Conservation (phyloP, 2,888 invertebrate species). For the Prenolepis imparis region DNA sequence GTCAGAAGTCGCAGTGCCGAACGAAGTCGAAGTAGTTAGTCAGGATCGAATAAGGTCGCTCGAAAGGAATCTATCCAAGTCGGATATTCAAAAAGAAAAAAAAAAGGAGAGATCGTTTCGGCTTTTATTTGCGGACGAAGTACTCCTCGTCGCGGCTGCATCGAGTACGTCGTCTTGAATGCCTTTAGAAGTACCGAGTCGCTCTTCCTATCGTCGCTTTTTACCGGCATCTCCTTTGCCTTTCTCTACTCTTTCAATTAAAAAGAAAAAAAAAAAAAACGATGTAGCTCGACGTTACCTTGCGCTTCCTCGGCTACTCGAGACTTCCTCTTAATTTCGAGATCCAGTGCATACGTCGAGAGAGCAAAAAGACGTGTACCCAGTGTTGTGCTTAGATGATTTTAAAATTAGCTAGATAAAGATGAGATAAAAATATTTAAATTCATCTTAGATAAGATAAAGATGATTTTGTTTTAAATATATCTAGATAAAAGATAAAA, state of each 20-base stretch:
- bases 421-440: too few species aligned
- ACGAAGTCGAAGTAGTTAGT: neutral
- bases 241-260: constrained; percentile 64
- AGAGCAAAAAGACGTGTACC: constrained; percentile 41
- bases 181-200: constrained; percentile 78
- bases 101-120: constrained; percentile 17
- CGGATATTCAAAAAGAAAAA: constrained; percentile 5
- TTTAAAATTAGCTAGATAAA: too few species aligned
- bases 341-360: constrained; percentile 57
- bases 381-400: too few species aligned
- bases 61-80: neutral
- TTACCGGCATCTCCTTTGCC: constrained; percentile 75
- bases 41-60: neutral
- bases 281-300: constrained; percentile 43
- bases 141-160: constrained; percentile 59
- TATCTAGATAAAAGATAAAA: too few species aligned
- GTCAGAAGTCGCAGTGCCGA: neutral
- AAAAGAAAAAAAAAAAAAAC: constrained; percentile 54
- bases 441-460: too few species aligned
- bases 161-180: constrained; percentile 76
- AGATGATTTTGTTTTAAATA: too few species aligned
- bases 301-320: constrained; percentile 65
- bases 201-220: constrained; percentile 73
- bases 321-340: constrained; percentile 71
- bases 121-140: constrained; percentile 61